Conservation (phyloP, 1,140 invertebrate species). For the Lasaia peninsularis region DNA sequence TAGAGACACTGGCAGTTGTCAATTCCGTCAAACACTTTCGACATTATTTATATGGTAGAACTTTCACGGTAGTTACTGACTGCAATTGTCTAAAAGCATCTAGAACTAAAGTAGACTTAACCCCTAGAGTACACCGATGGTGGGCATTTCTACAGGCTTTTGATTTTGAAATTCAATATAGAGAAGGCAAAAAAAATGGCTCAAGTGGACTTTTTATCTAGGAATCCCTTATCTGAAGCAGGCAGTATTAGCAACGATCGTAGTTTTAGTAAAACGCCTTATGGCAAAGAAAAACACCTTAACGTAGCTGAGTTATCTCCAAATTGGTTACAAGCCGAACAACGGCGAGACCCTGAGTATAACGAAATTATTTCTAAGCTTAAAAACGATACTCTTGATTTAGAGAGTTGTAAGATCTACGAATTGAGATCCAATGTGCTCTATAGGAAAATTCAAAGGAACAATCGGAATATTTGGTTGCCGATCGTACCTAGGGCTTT, state of each 20-base stretch:
- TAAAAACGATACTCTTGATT: too few relatives aligned
- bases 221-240: conserved; percentile 6
- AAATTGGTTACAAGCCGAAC: conserved; percentile 27
- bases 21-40: background rate
- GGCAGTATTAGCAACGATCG: too few relatives aligned
- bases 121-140: conserved; percentile 18
- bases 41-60: background rate
- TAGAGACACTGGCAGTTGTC: background rate
- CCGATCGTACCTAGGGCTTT: conserved; percentile 4
- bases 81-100: conserved; percentile 3
- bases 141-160: conserved; percentile 19
- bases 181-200: background rate
- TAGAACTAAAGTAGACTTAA: conserved; percentile 18
- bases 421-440: conserved; percentile 22
- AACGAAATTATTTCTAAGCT: too few relatives aligned
- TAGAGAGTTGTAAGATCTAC: conserved; percentile 21
- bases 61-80: background rate
- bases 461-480: background rate
- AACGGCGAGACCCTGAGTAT: conserved; percentile 17
- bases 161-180: conserved; percentile 5
- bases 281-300: conserved; percentile 18
- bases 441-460: conserved; percentile 28
- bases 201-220: background rate
- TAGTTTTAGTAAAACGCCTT: conserved; percentile 21
- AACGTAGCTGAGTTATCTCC: background rate